Evolutionary conservation across 2,113 vertebrate species (phyloP).

Genomic region (Aphyosemion australe): DNA sequence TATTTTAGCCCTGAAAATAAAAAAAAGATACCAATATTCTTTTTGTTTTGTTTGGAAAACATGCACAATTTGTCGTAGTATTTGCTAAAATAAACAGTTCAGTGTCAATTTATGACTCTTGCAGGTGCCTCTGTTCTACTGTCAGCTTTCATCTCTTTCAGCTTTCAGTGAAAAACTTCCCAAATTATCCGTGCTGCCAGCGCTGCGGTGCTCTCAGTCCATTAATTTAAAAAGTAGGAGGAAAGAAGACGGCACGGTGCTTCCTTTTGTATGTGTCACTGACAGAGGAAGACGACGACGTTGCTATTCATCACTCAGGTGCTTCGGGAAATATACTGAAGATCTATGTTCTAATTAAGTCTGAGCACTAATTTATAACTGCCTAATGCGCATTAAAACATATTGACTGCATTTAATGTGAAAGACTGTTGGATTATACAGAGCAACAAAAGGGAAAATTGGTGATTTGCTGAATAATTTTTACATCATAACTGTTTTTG

Average conservation of each 20-base stretch:
- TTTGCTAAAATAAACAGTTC: background rate
- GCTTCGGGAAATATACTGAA: constrained; percentile 3
- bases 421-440: too few relatives aligned
- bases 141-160: background rate
- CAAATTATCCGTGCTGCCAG: background rate
- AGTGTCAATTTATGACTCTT: background rate
- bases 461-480: background rate
- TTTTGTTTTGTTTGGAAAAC: background rate
- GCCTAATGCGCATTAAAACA: background rate
- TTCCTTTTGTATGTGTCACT: background rate
- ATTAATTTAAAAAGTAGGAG: background rate
- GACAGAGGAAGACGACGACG: background rate
- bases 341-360: constrained; percentile 10
- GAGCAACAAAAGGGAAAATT: too few relatives aligned
- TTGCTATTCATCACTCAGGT: constrained; percentile 16
- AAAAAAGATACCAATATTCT: background rate
- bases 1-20: too few relatives aligned
- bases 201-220: background rate
- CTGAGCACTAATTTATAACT: background rate
- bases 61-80: background rate
- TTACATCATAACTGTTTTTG: background rate
- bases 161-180: background rate
- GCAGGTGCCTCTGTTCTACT: background rate
- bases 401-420: background rate
- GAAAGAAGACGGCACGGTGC: background rate